Evolutionary conservation across 2,797 vertebrate genomes (phyloP).

Genomic region (Lindbergichthys nudifrons): DNA sequence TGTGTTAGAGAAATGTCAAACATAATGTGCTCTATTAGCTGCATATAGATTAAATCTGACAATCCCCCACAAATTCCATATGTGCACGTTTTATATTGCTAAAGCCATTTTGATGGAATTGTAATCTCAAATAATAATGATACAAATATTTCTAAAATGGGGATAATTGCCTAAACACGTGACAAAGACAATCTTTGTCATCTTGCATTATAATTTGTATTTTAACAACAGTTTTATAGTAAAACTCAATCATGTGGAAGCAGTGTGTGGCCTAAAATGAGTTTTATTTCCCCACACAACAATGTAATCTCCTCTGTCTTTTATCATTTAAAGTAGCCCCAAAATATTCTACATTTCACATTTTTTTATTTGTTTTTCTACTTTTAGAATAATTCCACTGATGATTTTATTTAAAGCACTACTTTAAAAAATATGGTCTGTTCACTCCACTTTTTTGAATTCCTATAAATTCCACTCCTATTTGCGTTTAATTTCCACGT

Average conservation of each 20-base stretch:
- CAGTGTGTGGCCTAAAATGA: background rate
- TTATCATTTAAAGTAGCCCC: background rate
- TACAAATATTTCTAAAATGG: background rate
- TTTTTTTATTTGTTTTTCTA: background rate
- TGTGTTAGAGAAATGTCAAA: slow-evolving; percentile 44
- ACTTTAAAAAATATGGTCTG: background rate
- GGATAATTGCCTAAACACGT: background rate
- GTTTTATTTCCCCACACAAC: background rate
- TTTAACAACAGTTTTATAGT: background rate
- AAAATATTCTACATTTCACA: fast-evolving
- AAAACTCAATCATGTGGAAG: background rate
- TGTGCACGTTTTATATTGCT: background rate
- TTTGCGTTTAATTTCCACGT: background rate
- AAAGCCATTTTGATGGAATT: slow-evolving; percentile 1
- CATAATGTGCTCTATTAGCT: slow-evolving; percentile 38
- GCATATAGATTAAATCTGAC: slow-evolving; percentile 6
- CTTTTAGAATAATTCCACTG: background rate
- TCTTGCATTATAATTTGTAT: background rate
- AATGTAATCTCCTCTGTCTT: background rate
- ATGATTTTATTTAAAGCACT: background rate
- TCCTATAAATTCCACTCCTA: background rate
- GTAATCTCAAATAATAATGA: background rate
- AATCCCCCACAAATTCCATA: background rate
- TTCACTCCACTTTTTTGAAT: background rate
- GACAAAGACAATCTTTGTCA: background rate